phyloP scores from a whole-genome alignment of 2,797 vertebrate species.

The Pangasius djambal region DNA sequence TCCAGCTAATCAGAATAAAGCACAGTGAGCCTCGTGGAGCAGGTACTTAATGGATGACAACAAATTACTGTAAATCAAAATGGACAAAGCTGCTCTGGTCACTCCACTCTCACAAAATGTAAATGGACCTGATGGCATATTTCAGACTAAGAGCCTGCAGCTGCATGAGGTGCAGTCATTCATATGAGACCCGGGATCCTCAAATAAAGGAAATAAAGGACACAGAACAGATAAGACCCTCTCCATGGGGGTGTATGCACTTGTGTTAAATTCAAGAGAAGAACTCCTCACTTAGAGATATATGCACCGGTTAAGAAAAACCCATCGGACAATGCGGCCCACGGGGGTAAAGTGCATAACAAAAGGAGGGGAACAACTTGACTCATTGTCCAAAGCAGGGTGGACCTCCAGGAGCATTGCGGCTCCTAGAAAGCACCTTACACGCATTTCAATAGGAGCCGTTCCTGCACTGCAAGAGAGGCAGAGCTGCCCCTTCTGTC shows the following conservation, averaged over 20 bases:
- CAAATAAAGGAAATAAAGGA: slow-evolving; percentile 60
- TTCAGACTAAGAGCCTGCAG: slow-evolving; percentile 38
- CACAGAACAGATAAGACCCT: slow-evolving; percentile 65
- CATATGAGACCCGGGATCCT: slow-evolving; percentile 39
- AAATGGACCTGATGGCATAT: slow-evolving; percentile 13
- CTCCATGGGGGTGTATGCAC: slow-evolving; percentile 70
- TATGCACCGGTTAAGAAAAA: slow-evolving; percentile 75
- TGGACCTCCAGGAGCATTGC: slow-evolving; percentile 64
- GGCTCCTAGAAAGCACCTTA: slow-evolving; percentile 71
- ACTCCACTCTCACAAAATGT: background rate
- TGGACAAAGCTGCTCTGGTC: background rate
- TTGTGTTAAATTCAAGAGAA: slow-evolving; percentile 73
- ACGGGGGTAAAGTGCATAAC: slow-evolving; percentile 73
- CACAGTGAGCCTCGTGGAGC: background rate
- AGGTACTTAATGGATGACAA: slow-evolving; percentile 4
- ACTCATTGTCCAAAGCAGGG: slow-evolving; percentile 71
- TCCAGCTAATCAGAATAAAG: background rate
- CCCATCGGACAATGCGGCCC: slow-evolving; percentile 71
- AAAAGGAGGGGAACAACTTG: slow-evolving; percentile 73
- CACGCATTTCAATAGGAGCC: slow-evolving; percentile 75
- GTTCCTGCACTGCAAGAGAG: slow-evolving; percentile 69
- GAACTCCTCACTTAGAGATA: slow-evolving; percentile 71
- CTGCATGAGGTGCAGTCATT: slow-evolving; percentile 40
- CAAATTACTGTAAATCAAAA: slow-evolving; percentile 26
- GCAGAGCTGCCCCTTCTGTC: slow-evolving; percentile 65